Evolutionary conservation across 2,113 vertebrate species (phyloP), one percentile per base, ranked within the genome.

Genomic region (Ardeotis arabs): DNA sequence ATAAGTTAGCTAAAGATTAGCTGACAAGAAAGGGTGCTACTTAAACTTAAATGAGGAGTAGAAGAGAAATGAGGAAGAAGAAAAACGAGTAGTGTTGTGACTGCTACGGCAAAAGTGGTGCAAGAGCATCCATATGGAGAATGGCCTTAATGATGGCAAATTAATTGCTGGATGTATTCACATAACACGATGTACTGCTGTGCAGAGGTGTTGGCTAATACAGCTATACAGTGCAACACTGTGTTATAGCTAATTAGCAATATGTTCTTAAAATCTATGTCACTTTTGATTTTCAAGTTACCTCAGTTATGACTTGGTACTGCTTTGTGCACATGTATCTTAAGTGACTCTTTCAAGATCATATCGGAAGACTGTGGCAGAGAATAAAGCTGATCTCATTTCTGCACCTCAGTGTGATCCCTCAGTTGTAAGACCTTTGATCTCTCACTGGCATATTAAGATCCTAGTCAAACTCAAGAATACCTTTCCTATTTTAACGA

Each of bases 111-210:
- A 41, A 45, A 69, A 28, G 12, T 28, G 47, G 7, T 49, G 4
- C 39, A 60, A 50, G 5, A 68, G 10, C 22, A 45, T 1, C 0
- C 1, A 0, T 12, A 23, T 3, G 4, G 29, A 59, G 14, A 90
- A 59, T 5, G 41, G 31, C 31, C 31, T 67, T 55, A 52, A 24
- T 62, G 22, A 19, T 8, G 39, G 23, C 58, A 44, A 62, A 94
- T 37, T 29, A 20, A 28, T 45, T 41, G 37, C 31, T 63, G 44
- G 22, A n/a, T 85, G 35, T 13, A 44, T 47, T 47, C 31, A 20
- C 19, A 17, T 25, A 11, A 35, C 19, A 29, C 0, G 7, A 49
- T 28, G 8, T 22, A 59, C 10, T 64, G 37, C n/a, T 90, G 13
- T 79, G 12, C 24, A 85, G 60, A 73, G 39, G 3, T 21, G 6